phyloP scores from a whole-genome alignment of 2,113 vertebrate species.

The Amphiprion percula region DNA sequence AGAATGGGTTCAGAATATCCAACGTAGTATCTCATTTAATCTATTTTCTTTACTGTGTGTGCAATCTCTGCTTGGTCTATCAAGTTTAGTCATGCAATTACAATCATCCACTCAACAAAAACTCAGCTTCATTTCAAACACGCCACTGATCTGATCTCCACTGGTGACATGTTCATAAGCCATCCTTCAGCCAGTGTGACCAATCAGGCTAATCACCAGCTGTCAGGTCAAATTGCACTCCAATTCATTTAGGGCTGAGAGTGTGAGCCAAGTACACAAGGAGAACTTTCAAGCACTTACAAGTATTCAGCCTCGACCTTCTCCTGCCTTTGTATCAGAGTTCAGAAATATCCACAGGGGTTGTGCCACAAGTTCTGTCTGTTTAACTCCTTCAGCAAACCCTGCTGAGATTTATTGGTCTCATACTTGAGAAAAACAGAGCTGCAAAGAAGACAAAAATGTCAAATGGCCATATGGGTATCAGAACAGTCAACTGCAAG shows the following conservation, averaged over 20 bases:
- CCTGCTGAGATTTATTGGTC: background rate
- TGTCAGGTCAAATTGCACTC: slow-evolving; percentile 46
- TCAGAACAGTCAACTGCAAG: background rate
- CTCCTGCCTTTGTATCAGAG: background rate
- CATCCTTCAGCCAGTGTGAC: slow-evolving; percentile 32
- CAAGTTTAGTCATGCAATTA: background rate
- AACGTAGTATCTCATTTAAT: background rate
- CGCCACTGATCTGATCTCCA: background rate
- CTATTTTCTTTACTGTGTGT: background rate
- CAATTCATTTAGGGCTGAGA: slow-evolving; percentile 6
- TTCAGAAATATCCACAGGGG: background rate
- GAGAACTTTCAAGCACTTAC: background rate
- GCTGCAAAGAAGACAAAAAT: background rate
- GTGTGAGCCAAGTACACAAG: background rate
- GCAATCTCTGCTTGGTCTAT: background rate
- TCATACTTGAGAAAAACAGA: background rate
- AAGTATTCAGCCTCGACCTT: background rate
- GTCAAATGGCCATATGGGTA: background rate
- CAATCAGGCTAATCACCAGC: slow-evolving; percentile 43
- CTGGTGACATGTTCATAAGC: slow-evolving; percentile 22
- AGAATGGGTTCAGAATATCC: background rate
- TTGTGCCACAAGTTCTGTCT: background rate
- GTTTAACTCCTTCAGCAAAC: background rate
- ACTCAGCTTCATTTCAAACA: background rate
- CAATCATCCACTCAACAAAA: slow-evolving; percentile 10